These are phyloP conservation scores for Bovichtus variegatus DNA, from an alignment of 2,797 vertebrate genomes.

Conservation along the genomic window DNA sequence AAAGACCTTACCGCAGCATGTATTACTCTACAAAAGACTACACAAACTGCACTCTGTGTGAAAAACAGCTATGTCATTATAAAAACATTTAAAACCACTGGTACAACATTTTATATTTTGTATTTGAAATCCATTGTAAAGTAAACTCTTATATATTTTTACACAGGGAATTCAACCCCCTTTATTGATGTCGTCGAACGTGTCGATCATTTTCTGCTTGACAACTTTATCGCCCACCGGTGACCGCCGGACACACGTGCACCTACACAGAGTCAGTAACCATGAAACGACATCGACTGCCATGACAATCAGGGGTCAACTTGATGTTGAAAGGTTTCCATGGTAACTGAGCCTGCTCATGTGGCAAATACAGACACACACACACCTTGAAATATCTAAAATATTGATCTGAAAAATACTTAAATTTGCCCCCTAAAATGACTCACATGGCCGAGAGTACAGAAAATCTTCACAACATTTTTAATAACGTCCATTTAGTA, in stretches of 20 bases:
- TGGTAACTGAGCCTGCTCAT: constrained; percentile 49
- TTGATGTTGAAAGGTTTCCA: constrained; percentile 67
- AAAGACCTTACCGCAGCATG: not conserved
- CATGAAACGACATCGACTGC: constrained; percentile 65
- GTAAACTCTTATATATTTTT: not conserved
- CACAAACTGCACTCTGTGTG: not conserved
- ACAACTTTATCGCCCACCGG: constrained; percentile 50
- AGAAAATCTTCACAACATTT: not conserved
- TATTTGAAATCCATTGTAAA: constrained; percentile 14
- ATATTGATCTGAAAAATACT: not conserved
- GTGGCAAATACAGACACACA: not conserved
- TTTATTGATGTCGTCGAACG: constrained; percentile 18
- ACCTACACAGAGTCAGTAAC: constrained; percentile 41
- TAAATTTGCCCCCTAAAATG: not conserved
- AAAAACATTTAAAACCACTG: constrained; percentile 13
- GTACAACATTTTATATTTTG: not conserved
- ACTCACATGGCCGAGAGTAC: constrained; percentile 6
- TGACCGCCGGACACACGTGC: constrained; percentile 27
- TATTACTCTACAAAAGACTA: not conserved
- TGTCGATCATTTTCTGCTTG: constrained; percentile 41
- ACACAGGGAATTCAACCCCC: not conserved
- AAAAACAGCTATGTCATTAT: constrained; percentile 1
- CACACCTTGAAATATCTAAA: not conserved
- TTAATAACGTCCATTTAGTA: not conserved
- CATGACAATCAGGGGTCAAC: constrained; percentile 51